A percentile compares a stretch with the other conserved stretches of the same genome.
Evolutionary conservation across 2,113 vertebrate genomes (phyloP).

Genomic region (Pterocles orientalis): DNA sequence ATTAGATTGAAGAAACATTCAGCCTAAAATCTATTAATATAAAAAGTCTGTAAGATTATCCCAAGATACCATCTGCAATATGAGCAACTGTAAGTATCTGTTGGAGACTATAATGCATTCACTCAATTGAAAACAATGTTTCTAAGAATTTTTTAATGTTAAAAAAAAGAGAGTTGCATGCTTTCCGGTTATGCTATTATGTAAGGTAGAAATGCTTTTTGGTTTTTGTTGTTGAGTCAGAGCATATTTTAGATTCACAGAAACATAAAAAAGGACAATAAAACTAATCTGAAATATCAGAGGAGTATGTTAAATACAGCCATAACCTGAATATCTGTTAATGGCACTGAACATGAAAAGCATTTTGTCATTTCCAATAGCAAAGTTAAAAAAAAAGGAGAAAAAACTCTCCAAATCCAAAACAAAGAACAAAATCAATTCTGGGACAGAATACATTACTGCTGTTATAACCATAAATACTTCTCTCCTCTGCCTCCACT

Average conservation of each 20-base stretch:
- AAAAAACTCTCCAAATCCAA: too few species aligned
- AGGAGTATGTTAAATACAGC: background rate
- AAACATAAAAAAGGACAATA: background rate
- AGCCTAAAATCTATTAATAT: background rate
- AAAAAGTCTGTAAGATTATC: background rate
- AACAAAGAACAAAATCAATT: background rate
- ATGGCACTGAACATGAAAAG: background rate
- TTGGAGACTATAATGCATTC: background rate
- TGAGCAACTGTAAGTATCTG: background rate
- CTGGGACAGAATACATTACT: background rate
- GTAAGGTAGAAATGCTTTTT: background rate
- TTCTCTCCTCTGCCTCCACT: background rate
- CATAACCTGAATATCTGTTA: background rate
- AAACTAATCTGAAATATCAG: background rate
- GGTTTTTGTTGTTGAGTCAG: background rate
- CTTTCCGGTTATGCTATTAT: background rate
- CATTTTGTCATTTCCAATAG: background rate
- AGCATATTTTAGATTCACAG: background rate
- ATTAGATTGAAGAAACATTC: slow-evolving; percentile 1
- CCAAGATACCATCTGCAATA: background rate
- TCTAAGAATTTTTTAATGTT: background rate
- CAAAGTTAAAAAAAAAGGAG: background rate
- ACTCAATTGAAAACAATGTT: background rate
- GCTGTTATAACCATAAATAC: background rate
- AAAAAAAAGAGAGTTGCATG: background rate